Percentiles rank a stretch among this genome's conserved stretches.
Conservation (phyloP, 2,113 vertebrate genomes). For the Globicephala melas region DNA sequence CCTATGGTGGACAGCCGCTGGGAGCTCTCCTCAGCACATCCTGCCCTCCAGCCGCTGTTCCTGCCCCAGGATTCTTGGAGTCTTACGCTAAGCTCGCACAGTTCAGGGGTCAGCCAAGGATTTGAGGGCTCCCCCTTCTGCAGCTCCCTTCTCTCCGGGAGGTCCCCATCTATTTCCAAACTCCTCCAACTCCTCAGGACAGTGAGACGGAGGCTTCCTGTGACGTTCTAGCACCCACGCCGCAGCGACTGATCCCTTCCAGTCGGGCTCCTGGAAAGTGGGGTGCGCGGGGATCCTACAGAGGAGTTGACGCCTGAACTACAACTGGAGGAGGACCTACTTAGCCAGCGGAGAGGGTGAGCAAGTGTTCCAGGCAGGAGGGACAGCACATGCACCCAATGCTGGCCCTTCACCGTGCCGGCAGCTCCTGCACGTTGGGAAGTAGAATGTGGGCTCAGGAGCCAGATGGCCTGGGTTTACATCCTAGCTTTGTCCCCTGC, state of each 20-base stretch:
- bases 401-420: not conserved
- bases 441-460: not conserved
- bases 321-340: not conserved
- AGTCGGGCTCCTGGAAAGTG: fast-evolving
- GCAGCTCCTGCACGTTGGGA: not conserved
- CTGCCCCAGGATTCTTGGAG: too few relatives aligned
- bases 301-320: not conserved
- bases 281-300: fast-evolving
- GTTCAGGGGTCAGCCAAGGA: not conserved
- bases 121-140: not conserved
- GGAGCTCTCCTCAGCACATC: not conserved
- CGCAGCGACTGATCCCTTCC: not conserved
- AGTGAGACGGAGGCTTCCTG: not conserved
- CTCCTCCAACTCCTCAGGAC: not conserved
- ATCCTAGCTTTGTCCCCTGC: not conserved
- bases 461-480: not conserved
- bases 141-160: not conserved
- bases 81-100: fast-evolving
- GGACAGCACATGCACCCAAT: not conserved
- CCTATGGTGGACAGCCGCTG: not conserved
- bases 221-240: not conserved
- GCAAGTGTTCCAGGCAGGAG: fast-evolving
- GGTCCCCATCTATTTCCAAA: too few relatives aligned
- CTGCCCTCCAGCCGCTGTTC: not conserved
- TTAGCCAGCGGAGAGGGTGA: not conserved